phyloP scores from a whole-genome alignment of 1,140 invertebrate genomes.

The Spodoptera frugiperda region DNA sequence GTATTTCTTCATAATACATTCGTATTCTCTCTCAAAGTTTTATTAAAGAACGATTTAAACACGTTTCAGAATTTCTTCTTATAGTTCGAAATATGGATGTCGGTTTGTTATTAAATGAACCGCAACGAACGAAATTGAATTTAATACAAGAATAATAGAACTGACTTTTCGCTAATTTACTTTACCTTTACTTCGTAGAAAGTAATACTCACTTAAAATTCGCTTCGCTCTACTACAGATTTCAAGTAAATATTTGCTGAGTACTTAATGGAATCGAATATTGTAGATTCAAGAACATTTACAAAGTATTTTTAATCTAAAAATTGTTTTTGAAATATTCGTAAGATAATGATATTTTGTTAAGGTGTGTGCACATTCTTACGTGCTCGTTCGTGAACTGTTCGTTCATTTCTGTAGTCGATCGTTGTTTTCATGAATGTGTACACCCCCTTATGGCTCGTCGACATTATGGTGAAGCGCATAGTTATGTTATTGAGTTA shows the following conservation, averaged over 20 bases:
- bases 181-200: neutral
- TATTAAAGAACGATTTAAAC: constrained; percentile 49
- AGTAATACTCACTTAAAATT: neutral
- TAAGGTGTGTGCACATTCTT: constrained; percentile 27
- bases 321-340: constrained; percentile 45
- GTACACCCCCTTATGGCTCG: constrained; percentile 33
- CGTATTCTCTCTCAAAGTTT: constrained; percentile 53
- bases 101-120: neutral
- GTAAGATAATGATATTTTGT: constrained; percentile 53
- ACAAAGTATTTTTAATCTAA: constrained; percentile 25
- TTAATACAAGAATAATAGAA: constrained; percentile 12
- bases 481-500: constrained; percentile 82
- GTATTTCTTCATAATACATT: constrained; percentile 62
- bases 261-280: constrained; percentile 5
- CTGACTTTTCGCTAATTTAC: constrained; percentile 14
- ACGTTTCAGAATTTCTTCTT: constrained; percentile 30
- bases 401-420: neutral
- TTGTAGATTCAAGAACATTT: constrained; percentile 1
- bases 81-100: constrained; percentile 4
- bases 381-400: neutral
- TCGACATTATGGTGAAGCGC: constrained; percentile 61
- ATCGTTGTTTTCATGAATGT: neutral
- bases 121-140: constrained; percentile 10
- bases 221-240: neutral
- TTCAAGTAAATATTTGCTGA: constrained; percentile 6